Base-by-base conservation (phyloP, 2,797 vertebrate genomes). In the Gymnothorax reevesii region DNA sequence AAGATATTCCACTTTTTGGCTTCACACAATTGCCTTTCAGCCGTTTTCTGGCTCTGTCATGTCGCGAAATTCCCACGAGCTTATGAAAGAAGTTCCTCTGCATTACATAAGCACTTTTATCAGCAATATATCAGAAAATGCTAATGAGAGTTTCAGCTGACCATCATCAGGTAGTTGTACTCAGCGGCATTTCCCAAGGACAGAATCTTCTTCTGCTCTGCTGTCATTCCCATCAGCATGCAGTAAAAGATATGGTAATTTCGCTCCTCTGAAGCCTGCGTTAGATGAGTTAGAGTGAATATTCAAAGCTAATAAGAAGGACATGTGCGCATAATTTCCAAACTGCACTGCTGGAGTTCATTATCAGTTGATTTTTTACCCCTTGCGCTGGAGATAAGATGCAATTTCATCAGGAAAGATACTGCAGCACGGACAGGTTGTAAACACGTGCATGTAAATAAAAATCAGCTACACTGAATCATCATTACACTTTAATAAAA, bases 191-290 rank as follows among this genome's bases (percentile, higher is more conserved):
- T 94, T 12, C 94, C 94, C 49, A 99, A 93, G 59, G 91, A 92
- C 89, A 99, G 94, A 86, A 92, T 87, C 79, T 95, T 94, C 94
- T 95, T 99, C 91, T 98, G 96, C 66, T 98, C 96, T 0, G 88
- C 86, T 8, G 92, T 92, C 94, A 97, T 95, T 54, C 98, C 98
- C 92, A 96, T 93, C 87, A 99, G 92, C 95, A 99, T 95, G 92
- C 96, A 97, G 90, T 99, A 99, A 94, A 99, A 99, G 62, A 99
- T 96, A 90, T 99, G 98, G 92, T 98, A 99, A 93, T 98, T 99
- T 64, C 98, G 96, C 90, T 99, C 98, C 59, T 95, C 93, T 0
- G 83, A 86, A 84, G 97, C 96, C 98, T 99, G 91, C 12, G 33
- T 86, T 10, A 57, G 82, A 83, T 83, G 22, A 83, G 82, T 13